Conservation (phyloP, 2,888 invertebrate genomes). For the Petrolisthes cinctipes region DNA sequence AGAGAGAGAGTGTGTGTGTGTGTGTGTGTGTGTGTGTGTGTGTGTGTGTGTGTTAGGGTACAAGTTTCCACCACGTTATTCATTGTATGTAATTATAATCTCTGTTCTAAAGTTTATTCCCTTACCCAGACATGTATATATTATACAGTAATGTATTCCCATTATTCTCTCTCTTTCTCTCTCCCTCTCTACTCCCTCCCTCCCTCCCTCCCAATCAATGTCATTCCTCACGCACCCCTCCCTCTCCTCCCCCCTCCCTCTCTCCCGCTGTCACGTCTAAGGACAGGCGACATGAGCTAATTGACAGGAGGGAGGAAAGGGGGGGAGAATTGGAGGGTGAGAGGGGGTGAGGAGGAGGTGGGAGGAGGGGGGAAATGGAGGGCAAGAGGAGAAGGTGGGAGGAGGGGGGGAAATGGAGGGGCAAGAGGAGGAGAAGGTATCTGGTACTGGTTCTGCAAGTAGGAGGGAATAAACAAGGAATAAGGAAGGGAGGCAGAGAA, state of each 20-base stretch:
- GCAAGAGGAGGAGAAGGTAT: too few species aligned
- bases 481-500: too few species aligned
- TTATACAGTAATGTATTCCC: neutral
- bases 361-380: too few species aligned
- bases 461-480: too few species aligned
- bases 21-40: neutral
- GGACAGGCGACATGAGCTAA: too few species aligned
- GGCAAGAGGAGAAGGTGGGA: too few species aligned
- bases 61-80: neutral
- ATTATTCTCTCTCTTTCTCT: neutral
- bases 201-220: neutral
- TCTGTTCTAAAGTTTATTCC: neutral
- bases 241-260: neutral
- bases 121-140: neutral
- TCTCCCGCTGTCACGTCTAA: neutral
- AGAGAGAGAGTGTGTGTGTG: constrained; percentile 12
- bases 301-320: too few species aligned
- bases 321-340: too few species aligned
- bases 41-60: neutral
- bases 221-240: neutral
- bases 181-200: neutral
- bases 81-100: neutral
- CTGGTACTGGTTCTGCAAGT: too few species aligned
- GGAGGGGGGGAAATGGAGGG: too few species aligned
- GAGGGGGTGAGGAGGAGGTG: too few species aligned